Conservation (phyloP, 2,113 vertebrate genomes). For the Oceanites oceanicus region DNA sequence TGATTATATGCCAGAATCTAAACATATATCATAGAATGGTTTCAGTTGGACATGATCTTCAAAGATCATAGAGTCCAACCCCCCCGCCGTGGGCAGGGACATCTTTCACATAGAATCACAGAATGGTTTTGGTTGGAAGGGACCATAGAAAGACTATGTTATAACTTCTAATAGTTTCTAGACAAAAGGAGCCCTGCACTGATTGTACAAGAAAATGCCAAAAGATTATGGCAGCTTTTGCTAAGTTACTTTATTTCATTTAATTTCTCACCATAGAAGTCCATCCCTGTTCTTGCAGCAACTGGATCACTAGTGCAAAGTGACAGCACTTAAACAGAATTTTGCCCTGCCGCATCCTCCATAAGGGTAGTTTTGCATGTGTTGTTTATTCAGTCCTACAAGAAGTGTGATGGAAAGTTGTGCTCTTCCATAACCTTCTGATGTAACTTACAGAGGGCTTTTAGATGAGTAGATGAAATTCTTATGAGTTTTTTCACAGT, state of each 20-base stretch:
- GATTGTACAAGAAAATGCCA: not conserved
- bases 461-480: not conserved
- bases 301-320: not conserved
- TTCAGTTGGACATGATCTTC: not conserved
- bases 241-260: not conserved
- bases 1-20: not conserved
- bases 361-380: not conserved
- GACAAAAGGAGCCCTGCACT: not conserved
- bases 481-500: not conserved
- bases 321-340: not conserved
- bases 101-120: too few species aligned
- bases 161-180: not conserved
- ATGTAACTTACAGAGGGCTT: not conserved
- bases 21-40: not conserved
- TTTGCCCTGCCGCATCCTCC: not conserved
- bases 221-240: not conserved
- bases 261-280: not conserved
- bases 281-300: not conserved
- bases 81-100: fast-evolving
- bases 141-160: not conserved
- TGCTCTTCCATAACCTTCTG: not conserved
- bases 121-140: not conserved
- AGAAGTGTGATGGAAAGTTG: not conserved
- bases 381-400: not conserved
- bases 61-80: fast-evolving